Evolutionary conservation across 2,113 vertebrate genomes (phyloP).

Genomic region (Mobula birostris): DNA sequence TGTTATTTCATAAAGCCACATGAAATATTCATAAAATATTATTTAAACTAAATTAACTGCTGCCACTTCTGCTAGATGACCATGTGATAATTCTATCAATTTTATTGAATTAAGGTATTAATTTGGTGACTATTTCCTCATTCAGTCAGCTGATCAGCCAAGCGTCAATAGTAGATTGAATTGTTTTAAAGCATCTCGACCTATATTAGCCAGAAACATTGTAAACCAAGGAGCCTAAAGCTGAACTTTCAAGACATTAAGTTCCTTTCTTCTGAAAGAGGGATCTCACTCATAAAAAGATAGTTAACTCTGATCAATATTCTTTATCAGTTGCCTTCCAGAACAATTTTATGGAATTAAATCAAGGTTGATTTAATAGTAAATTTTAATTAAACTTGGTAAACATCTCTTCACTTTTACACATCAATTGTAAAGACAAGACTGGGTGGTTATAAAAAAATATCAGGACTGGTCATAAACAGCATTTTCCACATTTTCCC

Average conservation of each 20-base stretch:
- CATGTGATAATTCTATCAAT: neutral
- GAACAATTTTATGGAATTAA: neutral
- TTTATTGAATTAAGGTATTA: neutral
- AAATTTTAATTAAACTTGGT: slow-evolving; percentile 3
- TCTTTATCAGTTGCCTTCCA: neutral
- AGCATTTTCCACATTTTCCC: too few relatives aligned
- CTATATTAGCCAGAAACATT: neutral
- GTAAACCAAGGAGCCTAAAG: neutral
- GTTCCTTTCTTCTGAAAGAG: neutral
- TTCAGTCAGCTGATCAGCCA: neutral
- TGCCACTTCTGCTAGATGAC: neutral
- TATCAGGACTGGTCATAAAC: too few relatives aligned
- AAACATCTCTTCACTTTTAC: neutral
- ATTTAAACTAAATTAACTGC: neutral
- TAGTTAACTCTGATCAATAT: neutral
- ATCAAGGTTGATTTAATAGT: neutral
- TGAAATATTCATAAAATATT: too few relatives aligned
- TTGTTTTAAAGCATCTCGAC: neutral
- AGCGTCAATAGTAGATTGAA: neutral
- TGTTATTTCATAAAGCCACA: neutral
- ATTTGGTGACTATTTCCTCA: neutral
- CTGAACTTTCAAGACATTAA: neutral
- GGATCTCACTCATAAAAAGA: neutral
- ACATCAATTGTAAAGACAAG: neutral
- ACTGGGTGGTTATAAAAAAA: slow-evolving; percentile 7